phyloP scores from a whole-genome alignment of 2,113 vertebrate genomes.

The Polypterus bichir region DNA sequence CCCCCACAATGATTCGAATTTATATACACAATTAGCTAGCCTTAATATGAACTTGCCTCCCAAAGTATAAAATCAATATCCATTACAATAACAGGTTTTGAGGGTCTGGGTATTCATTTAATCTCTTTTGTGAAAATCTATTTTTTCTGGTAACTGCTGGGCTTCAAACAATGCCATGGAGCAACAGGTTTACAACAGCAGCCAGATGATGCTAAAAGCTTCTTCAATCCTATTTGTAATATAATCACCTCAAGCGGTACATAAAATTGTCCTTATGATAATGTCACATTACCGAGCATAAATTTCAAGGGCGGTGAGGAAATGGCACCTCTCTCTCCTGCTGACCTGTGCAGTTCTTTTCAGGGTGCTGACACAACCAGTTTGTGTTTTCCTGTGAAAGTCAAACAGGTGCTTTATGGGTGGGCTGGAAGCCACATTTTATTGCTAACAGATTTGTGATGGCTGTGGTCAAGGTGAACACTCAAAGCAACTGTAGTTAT shows the following conservation, averaged over 20 bases:
- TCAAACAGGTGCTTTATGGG: too few relatives aligned
- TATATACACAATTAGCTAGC: conserved; percentile 27
- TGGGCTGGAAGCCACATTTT: too few relatives aligned
- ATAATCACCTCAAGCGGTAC: conserved; percentile 23
- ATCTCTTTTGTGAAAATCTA: conserved; percentile 29
- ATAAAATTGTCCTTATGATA: conserved; percentile 17
- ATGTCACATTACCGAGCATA: not conserved
- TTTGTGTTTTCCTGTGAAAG: too few relatives aligned
- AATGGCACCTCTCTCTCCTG: too few relatives aligned
- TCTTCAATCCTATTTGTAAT: conserved; percentile 32
- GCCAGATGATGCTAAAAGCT: conserved; percentile 35
- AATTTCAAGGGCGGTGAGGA: not conserved
- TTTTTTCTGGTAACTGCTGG: conserved; percentile 27
- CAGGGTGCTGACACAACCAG: too few relatives aligned
- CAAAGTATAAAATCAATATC: conserved; percentile 46
- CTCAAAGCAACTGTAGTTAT: too few relatives aligned
- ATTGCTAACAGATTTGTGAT: too few relatives aligned
- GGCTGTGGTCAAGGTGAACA: too few relatives aligned
- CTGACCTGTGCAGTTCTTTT: too few relatives aligned
- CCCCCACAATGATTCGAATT: conserved; percentile 26
- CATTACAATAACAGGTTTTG: conserved; percentile 27
- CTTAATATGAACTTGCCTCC: conserved; percentile 39
- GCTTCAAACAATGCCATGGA: conserved; percentile 29
- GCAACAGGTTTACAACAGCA: conserved; percentile 26
- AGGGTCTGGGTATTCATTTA: conserved; percentile 29